Base-by-base conservation (phyloP, 2,888 invertebrate genomes). In the Odontocerum albicorne region DNA sequence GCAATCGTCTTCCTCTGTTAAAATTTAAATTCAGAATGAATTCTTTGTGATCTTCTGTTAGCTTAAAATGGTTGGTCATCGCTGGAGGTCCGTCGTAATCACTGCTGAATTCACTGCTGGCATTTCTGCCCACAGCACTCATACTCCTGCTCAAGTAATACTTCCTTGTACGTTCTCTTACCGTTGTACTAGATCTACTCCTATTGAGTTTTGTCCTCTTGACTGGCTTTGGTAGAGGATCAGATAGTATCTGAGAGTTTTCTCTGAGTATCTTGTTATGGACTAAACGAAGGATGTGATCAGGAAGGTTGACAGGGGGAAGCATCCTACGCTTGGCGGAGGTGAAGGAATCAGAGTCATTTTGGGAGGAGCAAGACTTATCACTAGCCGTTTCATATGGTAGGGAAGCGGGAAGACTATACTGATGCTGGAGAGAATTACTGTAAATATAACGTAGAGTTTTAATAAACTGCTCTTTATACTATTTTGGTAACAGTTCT, bases 101-200 rank as follows among this genome's bases (percentile, higher is more conserved):
- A 12, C 39, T 50, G 13, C 55, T 61, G 6, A 52, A n/a, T 33
- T 58, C 39, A 17, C 33, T 43, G 16, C 15, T 44, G 1, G 20
- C 33, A 3, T 49, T n/a, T n/a, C 39, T 36, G 21, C 43, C 47
- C 7, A 46, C 19, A 7, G 47, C 53, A 39, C 61, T 75, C 59
- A 69, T 65, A 62, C 71, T 73, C 61, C 72, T 66, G 64, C 70
- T 67, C 58, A 72, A 71, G 59, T 68, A 64, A 58, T 67, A 66
- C 42, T 66, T 67, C 17, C 64, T 65, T 8, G 66, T 64, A 61
- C 62, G 64, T 50, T 71, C 69, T 65, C 66, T 68, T 32, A 66
- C 59, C 57, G 65, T 64, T 17, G 70, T 68, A 62, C 71, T 70
- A 15, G 76, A 75, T 59, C 71, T 69, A 60, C 75, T 75, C 47